phyloP scores from a whole-genome alignment of 1,140 invertebrate species.

The Aleiodes sp. region DNA sequence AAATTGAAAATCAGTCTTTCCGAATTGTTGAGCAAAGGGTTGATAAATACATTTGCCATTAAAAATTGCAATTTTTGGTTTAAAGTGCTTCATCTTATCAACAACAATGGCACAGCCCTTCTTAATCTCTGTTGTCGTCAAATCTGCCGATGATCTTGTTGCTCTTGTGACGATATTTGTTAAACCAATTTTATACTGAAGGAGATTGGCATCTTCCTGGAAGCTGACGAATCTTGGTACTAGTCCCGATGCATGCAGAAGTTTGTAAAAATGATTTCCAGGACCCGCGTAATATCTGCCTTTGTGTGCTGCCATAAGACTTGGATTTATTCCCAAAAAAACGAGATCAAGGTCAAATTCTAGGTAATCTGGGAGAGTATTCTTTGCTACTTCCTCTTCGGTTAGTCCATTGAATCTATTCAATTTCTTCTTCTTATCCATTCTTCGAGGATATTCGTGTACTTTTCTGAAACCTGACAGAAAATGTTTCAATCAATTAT shows the following conservation, averaged over 20 bases:
- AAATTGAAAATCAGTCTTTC: slow-evolving; percentile 38
- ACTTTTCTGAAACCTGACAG: neutral
- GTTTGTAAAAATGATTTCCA: slow-evolving; percentile 64
- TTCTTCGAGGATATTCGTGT: neutral
- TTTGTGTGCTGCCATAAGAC: slow-evolving; percentile 59
- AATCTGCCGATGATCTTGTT: slow-evolving; percentile 59
- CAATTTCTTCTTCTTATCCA: slow-evolving; percentile 43
- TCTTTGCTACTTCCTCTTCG: slow-evolving; percentile 57
- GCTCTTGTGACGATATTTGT: slow-evolving; percentile 61
- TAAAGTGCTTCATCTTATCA: slow-evolving; percentile 54
- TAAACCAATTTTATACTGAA: slow-evolving; percentile 55
- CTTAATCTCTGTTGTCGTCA: slow-evolving; percentile 57
- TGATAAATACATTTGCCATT: slow-evolving; percentile 65
- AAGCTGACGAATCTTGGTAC: slow-evolving; percentile 48
- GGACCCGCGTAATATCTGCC: slow-evolving; percentile 63
- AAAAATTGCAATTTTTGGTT: slow-evolving; percentile 61
- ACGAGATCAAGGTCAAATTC: slow-evolving; percentile 56
- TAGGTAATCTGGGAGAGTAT: slow-evolving; percentile 55
- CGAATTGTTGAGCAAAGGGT: neutral
- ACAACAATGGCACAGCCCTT: slow-evolving; percentile 50
- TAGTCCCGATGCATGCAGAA: slow-evolving; percentile 54
- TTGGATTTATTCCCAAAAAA: slow-evolving; percentile 63
- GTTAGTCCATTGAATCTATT: slow-evolving; percentile 55
- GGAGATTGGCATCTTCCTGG: slow-evolving; percentile 56
- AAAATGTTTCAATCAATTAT: neutral